phyloP scores from a whole-genome alignment of 35 echinoderm and acorn worm genomes.

The Amphiura filiformis region DNA sequence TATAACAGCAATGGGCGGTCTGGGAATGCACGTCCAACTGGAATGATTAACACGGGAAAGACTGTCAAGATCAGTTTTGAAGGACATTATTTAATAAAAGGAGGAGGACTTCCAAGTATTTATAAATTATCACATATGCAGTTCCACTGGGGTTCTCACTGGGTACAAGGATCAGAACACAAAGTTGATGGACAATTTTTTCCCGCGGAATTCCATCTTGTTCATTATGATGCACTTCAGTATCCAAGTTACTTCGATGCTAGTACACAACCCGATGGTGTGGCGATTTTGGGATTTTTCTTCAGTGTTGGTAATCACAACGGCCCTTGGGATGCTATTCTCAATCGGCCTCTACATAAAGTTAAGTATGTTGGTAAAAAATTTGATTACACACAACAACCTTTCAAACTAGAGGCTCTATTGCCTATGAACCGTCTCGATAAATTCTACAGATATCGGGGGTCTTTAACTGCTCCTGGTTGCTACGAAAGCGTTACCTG shows the following conservation, averaged over 20 bases:
- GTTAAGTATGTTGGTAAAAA: background rate
- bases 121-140: constrained; percentile 36
- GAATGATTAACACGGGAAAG: background rate
- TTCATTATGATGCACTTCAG: constrained; percentile 35
- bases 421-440: background rate
- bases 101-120: constrained; percentile 12
- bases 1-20: background rate
- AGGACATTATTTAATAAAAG: constrained; percentile 9
- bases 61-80: constrained; percentile 1
- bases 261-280: constrained; percentile 17
- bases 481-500: constrained; percentile 74
- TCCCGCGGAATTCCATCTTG: constrained; percentile 36
- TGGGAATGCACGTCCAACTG: background rate
- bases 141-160: constrained; percentile 47
- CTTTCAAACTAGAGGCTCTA: background rate
- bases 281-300: constrained; percentile 59
- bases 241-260: background rate
- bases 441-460: constrained; percentile 61
- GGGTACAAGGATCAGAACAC: constrained; percentile 53
- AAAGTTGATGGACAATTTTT: constrained; percentile 25
- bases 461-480: constrained; percentile 67
- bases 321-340: background rate
- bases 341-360: background rate
- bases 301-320: background rate
- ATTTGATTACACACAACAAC: background rate